Evolutionary conservation across 1,140 invertebrate species (phyloP).

Genomic region (Meteorus sp.): DNA sequence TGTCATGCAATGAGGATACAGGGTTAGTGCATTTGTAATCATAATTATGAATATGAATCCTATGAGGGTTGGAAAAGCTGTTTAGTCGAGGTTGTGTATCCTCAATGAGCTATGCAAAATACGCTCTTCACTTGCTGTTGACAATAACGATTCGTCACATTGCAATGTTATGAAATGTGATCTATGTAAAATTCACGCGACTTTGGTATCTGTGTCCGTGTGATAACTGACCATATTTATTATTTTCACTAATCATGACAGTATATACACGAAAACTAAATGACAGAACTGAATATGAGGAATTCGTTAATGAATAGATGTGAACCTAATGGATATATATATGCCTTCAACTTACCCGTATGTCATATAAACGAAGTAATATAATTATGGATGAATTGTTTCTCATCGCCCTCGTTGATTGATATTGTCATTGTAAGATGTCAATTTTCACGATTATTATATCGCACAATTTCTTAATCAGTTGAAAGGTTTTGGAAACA

Average conservation of each 20-base stretch:
- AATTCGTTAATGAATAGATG: too few species aligned
- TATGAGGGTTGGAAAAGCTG: too few species aligned
- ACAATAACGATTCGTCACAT: not conserved
- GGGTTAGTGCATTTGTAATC: too few species aligned
- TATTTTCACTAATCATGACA: not conserved
- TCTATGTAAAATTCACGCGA: not conserved
- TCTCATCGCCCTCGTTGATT: too few species aligned
- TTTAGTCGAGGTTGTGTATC: not conserved
- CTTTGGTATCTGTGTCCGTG: constrained; percentile 3
- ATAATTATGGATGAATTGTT: too few species aligned
- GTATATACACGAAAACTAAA: not conserved
- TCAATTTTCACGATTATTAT: not conserved
- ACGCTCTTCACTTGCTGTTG: not conserved
- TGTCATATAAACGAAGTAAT: too few species aligned
- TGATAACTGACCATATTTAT: constrained; percentile 1
- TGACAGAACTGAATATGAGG: not conserved
- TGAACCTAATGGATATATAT: too few species aligned
- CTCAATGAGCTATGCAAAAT: not conserved
- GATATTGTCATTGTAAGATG: too few species aligned
- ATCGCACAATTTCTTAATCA: not conserved
- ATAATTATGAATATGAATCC: too few species aligned
- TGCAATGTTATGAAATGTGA: not conserved
- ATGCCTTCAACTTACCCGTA: too few species aligned
- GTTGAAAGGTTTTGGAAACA: constrained; percentile 65
- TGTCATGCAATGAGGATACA: too few species aligned